phyloP scores from a whole-genome alignment of 2,797 vertebrate species.

The Podarcis siculus region DNA sequence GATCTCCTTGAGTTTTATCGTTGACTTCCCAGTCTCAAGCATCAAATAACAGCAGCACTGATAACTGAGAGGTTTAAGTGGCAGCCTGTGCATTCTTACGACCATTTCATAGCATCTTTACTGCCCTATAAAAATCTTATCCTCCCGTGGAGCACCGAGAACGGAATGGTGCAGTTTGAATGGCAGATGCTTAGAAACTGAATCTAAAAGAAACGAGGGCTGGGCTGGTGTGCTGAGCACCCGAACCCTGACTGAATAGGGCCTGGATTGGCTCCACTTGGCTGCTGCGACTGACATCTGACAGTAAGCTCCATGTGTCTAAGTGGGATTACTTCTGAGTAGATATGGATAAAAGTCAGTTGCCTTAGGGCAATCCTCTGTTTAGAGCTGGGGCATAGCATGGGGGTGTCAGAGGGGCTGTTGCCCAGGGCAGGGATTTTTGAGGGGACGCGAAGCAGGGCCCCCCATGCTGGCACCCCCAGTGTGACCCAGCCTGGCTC shows the following conservation, averaged over 20 bases:
- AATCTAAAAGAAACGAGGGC: conserved; percentile 62
- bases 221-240: rapidly evolving
- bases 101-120: conserved; percentile 76
- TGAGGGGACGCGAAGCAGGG: no score
- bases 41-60: conserved; percentile 83
- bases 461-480: no score
- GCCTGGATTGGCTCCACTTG: neutral
- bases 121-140: conserved; percentile 80
- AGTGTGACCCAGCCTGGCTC: no score
- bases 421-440: no score
- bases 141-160: conserved; percentile 76
- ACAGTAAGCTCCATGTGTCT: no score
- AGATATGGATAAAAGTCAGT: no score
- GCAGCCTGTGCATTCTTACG: conserved; percentile 68
- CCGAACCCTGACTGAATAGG: neutral
- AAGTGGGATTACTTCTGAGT: no score
- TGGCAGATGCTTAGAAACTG: conserved; percentile 4
- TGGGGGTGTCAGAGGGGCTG: no score
- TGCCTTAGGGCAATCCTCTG: no score
- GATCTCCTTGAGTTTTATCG: conserved; percentile 78
- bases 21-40: conserved; percentile 76
- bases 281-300: neutral
- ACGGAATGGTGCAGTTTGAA: conserved; percentile 74
- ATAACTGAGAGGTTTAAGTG: conserved; percentile 76
- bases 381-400: no score